Conservation (phyloP, 1,140 invertebrate genomes). For the Heliconius melpomene region DNA sequence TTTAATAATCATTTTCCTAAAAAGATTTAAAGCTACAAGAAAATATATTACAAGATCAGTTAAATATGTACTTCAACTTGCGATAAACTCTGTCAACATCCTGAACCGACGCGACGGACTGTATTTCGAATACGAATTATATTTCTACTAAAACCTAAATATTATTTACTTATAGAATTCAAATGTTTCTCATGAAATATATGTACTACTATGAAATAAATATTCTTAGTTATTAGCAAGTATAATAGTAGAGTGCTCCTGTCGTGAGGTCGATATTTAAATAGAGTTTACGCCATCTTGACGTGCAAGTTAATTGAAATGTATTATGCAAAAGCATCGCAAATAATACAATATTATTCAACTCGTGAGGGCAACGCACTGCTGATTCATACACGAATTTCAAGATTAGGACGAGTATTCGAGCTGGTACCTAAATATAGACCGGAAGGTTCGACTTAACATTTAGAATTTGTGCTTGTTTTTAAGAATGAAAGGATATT, state of each 20-base stretch:
- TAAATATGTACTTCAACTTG: too few species aligned
- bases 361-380: slow-evolving; percentile 48
- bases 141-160: too few species aligned
- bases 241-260: slow-evolving; percentile 51
- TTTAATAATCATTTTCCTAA: too few species aligned
- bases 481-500: not conserved
- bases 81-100: not conserved
- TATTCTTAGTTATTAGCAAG: slow-evolving; percentile 46
- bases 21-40: too few species aligned
- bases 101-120: not conserved
- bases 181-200: slow-evolving; percentile 37
- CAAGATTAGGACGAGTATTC: slow-evolving; percentile 55
- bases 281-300: slow-evolving; percentile 61
- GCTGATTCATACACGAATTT: slow-evolving; percentile 60
- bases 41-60: too few species aligned
- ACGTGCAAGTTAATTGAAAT: slow-evolving; percentile 67
- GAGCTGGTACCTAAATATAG: slow-evolving; percentile 53
- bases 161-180: not conserved
- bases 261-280: slow-evolving; percentile 70
- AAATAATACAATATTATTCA: slow-evolving; percentile 48
- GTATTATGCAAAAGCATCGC: slow-evolving; percentile 63
- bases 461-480: not conserved
- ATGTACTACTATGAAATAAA: not conserved
- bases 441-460: slow-evolving; percentile 43
- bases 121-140: not conserved